Evolutionary conservation across 2,113 vertebrate species (phyloP).

Genomic region (Azemiops feae): DNA sequence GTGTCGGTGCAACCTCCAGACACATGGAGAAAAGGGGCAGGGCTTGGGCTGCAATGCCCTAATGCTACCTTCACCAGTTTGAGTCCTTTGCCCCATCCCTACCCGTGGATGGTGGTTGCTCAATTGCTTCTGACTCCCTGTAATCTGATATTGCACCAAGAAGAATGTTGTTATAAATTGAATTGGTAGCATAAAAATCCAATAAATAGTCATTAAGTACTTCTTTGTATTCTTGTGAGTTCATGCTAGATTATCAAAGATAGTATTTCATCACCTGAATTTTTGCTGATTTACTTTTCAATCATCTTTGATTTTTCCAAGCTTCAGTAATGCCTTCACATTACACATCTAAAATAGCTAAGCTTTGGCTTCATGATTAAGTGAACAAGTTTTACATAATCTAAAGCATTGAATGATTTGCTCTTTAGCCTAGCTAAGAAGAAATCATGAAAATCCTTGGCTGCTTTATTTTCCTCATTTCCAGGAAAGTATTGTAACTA

Average conservation of each 20-base stretch:
- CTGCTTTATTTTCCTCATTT: neutral
- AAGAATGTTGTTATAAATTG: neutral
- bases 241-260: neutral
- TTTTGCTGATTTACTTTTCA: neutral
- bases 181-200: neutral
- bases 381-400: neutral
- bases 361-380: neutral
- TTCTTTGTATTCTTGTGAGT: neutral
- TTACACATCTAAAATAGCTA: neutral
- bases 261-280: neutral
- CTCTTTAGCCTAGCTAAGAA: neutral
- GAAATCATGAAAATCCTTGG: neutral
- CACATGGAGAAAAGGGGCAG: neutral
- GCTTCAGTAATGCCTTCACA: neutral
- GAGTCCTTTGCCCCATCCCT: neutral
- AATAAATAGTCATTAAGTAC: neutral
- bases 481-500: neutral
- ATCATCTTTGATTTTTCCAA: neutral
- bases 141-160: neutral
- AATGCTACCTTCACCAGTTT: neutral
- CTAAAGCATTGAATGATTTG: neutral
- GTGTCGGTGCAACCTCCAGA: neutral
- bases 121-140: neutral
- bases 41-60: neutral
- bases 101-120: neutral